Percentiles rank a stretch among this genome's conserved stretches.
Conservation (phyloP, 1,140 invertebrate genomes). For the Apis florea region DNA sequence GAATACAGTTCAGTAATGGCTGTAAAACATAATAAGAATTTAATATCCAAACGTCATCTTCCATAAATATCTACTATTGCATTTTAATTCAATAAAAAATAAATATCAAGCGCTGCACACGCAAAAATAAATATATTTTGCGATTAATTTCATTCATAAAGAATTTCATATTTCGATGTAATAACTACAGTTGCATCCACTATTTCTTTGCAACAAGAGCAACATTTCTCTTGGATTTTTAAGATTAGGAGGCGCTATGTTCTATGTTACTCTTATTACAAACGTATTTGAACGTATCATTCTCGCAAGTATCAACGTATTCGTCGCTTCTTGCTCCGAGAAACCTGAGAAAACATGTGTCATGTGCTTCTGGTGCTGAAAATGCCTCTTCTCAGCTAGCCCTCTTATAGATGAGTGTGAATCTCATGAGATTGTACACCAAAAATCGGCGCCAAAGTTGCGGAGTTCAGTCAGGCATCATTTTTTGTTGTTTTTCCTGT, state of each 20-base stretch:
- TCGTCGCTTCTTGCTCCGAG: neutral
- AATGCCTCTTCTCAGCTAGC: neutral
- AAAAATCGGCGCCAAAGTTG: constrained; percentile 18
- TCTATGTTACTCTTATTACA: neutral
- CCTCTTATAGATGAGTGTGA: neutral
- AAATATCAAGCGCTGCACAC: neutral
- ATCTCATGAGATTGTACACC: neutral
- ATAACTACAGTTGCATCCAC: neutral
- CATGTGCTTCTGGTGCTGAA: neutral
- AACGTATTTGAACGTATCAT: neutral
- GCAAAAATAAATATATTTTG: neutral
- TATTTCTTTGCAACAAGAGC: no score
- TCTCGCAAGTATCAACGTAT: neutral
- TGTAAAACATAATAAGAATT: neutral
- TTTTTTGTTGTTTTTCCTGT: neutral
- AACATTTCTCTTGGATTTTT: neutral
- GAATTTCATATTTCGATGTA: constrained; percentile 3
- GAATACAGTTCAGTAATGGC: neutral
- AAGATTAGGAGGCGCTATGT: neutral
- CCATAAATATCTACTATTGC: no score
- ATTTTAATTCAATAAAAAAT: neutral
- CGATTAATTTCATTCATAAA: neutral
- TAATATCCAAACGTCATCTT: no score
- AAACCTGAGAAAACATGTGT: constrained; percentile 36
- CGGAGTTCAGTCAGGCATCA: neutral